Percentiles rank a stretch among this genome's conserved stretches.
Conservation (phyloP, 2,113 vertebrate species). For the Poicephalus meyeri region DNA sequence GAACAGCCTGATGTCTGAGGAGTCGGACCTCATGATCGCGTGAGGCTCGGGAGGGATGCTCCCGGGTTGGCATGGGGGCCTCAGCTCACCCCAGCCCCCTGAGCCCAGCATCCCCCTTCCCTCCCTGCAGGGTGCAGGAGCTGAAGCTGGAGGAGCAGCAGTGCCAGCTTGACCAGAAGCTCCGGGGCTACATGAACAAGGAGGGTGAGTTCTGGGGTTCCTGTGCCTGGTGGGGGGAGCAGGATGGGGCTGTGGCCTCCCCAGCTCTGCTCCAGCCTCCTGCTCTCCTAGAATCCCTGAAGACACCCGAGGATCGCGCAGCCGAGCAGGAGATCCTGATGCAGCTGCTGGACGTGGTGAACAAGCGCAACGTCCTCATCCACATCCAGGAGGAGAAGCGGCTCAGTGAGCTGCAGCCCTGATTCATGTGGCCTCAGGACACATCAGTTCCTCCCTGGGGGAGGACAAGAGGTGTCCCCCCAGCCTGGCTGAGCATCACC, state of each 20-base stretch:
- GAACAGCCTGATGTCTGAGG: conserved; percentile 86
- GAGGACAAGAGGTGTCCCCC: not conserved
- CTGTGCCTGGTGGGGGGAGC: not conserved
- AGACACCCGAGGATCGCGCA: conserved; percentile 72
- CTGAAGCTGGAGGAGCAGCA: conserved; percentile 92
- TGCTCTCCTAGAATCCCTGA: conserved; percentile 75
- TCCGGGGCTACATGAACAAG: conserved; percentile 81
- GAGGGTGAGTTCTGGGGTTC: conserved; percentile 69
- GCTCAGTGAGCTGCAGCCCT: conserved; percentile 80
- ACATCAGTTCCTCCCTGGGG: rapidly evolving
- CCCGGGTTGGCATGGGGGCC: rapidly evolving
- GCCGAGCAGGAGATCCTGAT: conserved; percentile 79
- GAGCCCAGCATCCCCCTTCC: not conserved
- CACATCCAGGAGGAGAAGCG: conserved; percentile 86
- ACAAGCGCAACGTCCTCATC: conserved; percentile 87
- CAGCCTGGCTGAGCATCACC: not conserved
- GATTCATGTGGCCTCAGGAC: not conserved
- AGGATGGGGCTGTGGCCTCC: not conserved
- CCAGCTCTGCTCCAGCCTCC: not conserved
- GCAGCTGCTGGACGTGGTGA: conserved; percentile 87
- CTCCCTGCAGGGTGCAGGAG: conserved; percentile 81
- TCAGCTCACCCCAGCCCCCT: not conserved
- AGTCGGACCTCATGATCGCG: conserved; percentile 94
- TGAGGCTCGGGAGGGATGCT: conserved; percentile 63
- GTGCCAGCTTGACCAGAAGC: conserved; percentile 85